These are phyloP conservation scores for Galaxea fascicularis DNA, from an alignment of 92 coral and sea anemone genomes.

Conservation along the genomic window DNA sequence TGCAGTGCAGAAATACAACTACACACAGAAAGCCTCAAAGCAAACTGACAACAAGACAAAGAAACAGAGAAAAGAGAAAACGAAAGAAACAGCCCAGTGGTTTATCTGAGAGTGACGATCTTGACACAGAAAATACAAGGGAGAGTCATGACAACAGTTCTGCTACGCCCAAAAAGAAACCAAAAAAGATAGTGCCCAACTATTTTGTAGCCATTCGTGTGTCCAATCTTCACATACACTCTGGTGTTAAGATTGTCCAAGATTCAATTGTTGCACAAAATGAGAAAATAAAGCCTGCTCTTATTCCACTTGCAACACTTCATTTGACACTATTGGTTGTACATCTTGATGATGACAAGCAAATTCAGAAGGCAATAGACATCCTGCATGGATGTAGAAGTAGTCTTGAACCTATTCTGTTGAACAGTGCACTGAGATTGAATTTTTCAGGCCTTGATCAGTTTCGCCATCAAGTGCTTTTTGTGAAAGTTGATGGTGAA, in stretches of 20 bases:
- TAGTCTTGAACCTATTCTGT: slow-evolving; percentile 52
- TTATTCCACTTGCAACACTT: slow-evolving; percentile 82
- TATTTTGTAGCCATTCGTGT: slow-evolving; percentile 91
- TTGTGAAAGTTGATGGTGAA: slow-evolving; percentile 74
- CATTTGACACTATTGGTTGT: slow-evolving; percentile 94
- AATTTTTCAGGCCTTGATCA: slow-evolving; percentile 85
- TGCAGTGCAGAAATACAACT: slow-evolving; percentile 23
- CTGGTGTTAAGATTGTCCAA: slow-evolving; percentile 76
- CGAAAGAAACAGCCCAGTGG: slow-evolving; percentile 21
- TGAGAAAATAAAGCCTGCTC: slow-evolving; percentile 75
- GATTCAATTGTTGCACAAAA: slow-evolving; percentile 72
- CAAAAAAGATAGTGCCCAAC: slow-evolving; percentile 76
- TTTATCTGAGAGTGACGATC: slow-evolving; percentile 34
- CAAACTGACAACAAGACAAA: slow-evolving; percentile 25
- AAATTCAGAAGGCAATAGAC: slow-evolving; percentile 71
- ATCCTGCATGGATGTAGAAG: slow-evolving; percentile 69
- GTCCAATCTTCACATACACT: slow-evolving; percentile 81
- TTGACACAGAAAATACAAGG: not conserved
- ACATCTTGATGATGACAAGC: slow-evolving; percentile 69
- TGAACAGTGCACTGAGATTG: slow-evolving; percentile 34
- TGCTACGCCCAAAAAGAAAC: slow-evolving; percentile 31
- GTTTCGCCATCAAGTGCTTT: slow-evolving; percentile 88
- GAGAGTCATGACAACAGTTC: slow-evolving; percentile 21
- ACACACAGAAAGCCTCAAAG: not conserved
- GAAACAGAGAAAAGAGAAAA: slow-evolving; percentile 46